Conservation (phyloP, 2,113 vertebrate species). For the Chlorodrepanis virens region DNA sequence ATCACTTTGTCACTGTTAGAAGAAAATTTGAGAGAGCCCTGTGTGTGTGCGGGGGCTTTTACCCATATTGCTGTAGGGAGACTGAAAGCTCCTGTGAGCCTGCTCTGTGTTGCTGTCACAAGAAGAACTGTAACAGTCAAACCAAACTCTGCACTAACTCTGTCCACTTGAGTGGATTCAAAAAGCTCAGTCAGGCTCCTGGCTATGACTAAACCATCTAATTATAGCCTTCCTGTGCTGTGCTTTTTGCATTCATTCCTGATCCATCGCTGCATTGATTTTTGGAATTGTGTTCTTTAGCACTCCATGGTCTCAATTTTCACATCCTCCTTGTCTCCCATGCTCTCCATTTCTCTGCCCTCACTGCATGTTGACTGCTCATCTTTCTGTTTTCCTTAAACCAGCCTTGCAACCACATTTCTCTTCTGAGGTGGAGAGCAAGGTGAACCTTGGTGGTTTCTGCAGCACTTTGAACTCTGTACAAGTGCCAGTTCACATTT, state of each 20-base stretch:
- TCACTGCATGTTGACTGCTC: background rate
- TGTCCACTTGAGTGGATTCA: conserved; percentile 58
- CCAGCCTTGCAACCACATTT: background rate
- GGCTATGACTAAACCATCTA: conserved; percentile 61
- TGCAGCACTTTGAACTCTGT: background rate
- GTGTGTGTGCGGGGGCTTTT: background rate
- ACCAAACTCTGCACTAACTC: conserved; percentile 5
- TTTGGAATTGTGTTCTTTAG: conserved; percentile 36
- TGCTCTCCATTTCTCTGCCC: background rate
- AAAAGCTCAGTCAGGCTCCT: conserved; percentile 56
- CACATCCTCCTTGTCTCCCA: background rate
- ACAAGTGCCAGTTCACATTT: background rate
- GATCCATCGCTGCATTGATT: conserved; percentile 59
- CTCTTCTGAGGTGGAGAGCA: background rate
- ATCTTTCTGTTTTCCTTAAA: background rate
- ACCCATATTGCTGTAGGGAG: background rate
- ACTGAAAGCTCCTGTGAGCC: background rate
- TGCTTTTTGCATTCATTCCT: conserved; percentile 42
- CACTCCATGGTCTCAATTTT: conserved; percentile 28
- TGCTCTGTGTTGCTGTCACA: background rate
- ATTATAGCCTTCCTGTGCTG: conserved; percentile 54
- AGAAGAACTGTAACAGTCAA: background rate
- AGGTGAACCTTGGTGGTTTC: background rate
- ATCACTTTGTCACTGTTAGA: background rate
- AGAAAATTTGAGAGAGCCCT: background rate